A percentile compares a stretch with the other conserved stretches of the same genome.
These are phyloP conservation scores for Paedocypris micromegethes DNA, from an alignment of 2,797 vertebrate genomes.

Conservation along the genomic window DNA sequence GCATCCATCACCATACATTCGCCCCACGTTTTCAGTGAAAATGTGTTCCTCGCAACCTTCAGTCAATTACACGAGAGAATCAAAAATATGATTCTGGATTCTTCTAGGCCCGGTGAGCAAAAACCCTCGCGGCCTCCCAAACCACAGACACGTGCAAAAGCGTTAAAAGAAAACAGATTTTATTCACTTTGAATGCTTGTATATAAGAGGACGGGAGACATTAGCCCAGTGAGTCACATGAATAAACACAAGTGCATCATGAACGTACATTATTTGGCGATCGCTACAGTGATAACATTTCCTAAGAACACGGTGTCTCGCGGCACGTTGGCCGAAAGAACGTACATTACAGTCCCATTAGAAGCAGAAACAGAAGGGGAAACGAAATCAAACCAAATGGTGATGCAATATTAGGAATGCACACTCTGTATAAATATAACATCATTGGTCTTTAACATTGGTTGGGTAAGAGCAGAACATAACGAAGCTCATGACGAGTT, in stretches of 20 bases:
- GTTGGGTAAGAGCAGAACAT: slow-evolving; percentile 70
- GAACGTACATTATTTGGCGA: slow-evolving; percentile 77
- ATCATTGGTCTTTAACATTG: slow-evolving; percentile 84
- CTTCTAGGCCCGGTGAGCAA: not conserved
- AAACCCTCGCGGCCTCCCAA: not conserved
- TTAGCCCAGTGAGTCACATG: slow-evolving; percentile 76
- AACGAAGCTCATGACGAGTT: slow-evolving; percentile 66
- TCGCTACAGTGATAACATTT: slow-evolving; percentile 81
- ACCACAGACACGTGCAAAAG: slow-evolving; percentile 28
- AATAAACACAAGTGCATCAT: slow-evolving; percentile 79
- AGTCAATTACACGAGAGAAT: slow-evolving; percentile 15
- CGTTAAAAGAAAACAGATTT: slow-evolving; percentile 70
- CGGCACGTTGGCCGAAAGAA: slow-evolving; percentile 61
- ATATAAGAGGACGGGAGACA: slow-evolving; percentile 62
- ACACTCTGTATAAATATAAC: slow-evolving; percentile 81
- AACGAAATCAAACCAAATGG: slow-evolving; percentile 55
- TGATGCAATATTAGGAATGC: slow-evolving; percentile 80
- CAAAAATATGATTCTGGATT: not conserved
- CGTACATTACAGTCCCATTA: slow-evolving; percentile 70
- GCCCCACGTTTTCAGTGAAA: slow-evolving; percentile 14
- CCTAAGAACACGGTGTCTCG: slow-evolving; percentile 64
- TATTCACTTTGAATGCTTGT: slow-evolving; percentile 77
- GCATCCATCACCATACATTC: slow-evolving; percentile 12
- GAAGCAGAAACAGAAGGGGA: slow-evolving; percentile 65
- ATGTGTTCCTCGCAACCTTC: slow-evolving; percentile 20